Base-by-base conservation (phyloP, 1,140 invertebrate genomes). In the Probaryconus sp. region DNA sequence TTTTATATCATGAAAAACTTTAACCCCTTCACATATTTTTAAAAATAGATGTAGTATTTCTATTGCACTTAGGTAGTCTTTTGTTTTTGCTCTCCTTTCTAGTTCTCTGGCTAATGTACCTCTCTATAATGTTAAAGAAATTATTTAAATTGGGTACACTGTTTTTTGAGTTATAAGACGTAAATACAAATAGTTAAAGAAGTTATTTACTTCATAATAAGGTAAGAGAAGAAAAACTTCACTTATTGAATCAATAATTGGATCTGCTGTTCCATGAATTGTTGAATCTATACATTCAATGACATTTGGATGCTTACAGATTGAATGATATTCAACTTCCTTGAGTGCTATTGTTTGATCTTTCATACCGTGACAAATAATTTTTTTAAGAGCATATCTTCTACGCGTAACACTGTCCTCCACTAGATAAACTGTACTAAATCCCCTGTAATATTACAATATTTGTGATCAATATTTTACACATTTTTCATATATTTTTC, bases 311-410 rank as follows among this genome's bases (percentile, higher is more conserved):
- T 95, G 94, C 38, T 91, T 89, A 5, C 95, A 85, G 76, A 89
- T 88, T 55, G 90, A 90, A 79, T 93, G 93, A 78, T 93, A 92
- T 71, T 94, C 91, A 45, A 95, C 92, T 89, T 97, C 95, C 71
- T 91, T 89, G 68, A 92, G 80, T 0, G 94, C 94, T 61, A 91
- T 83, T 76, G 91, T 90, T 78, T 95, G 92, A 81, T 97, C 95
- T 63, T 95, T 93, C 64, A 91, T 87, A 47, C 92, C 91, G 85
- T 96, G 94, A 82, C 94, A 95, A 31, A 91, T 89, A 33, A 96
- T 95, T 78, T 93, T 90, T 87, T 97, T 97, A 26, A 96, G 83
- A 6, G 95, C 95, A 89, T 91, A 96, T 53, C 90, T 88, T 65
- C 92, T 92, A 72, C 91, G 91, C 5, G 90, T 93, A n/a, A 87